phyloP scores from a whole-genome alignment of 2,888 invertebrate species.

The Timema cristinae region DNA sequence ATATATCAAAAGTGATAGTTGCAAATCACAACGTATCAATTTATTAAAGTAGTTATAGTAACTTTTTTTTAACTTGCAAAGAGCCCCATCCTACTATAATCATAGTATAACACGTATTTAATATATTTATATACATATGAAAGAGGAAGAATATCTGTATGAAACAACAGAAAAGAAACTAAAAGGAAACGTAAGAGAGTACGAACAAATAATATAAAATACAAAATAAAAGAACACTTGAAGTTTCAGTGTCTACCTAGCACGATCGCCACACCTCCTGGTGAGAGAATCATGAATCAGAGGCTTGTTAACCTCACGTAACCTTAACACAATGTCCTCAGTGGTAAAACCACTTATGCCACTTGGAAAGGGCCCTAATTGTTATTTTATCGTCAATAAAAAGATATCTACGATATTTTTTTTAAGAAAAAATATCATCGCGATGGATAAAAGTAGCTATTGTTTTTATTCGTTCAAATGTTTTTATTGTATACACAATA shows the following conservation, averaged over 20 bases:
- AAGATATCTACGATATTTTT: too few species aligned
- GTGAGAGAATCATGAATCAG: conserved; percentile 30
- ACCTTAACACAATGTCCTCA: conserved; percentile 13
- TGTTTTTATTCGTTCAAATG: too few species aligned
- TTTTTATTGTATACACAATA: too few species aligned
- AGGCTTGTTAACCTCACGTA: conserved; percentile 30
- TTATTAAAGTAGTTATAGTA: too few species aligned
- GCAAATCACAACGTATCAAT: too few species aligned
- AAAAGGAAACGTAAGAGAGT: not conserved
- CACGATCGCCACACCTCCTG: conserved; percentile 27
- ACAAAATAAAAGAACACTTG: conserved; percentile 16
- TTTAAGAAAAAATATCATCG: too few species aligned
- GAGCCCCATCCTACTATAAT: too few species aligned
- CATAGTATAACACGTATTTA: too few species aligned
- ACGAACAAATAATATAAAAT: not conserved
- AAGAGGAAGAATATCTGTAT: not conserved
- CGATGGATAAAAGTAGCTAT: too few species aligned
- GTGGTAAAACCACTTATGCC: not conserved
- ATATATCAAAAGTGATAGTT: too few species aligned
- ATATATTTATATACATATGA: too few species aligned
- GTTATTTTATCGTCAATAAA: conserved; percentile 13
- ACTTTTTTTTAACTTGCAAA: too few species aligned
- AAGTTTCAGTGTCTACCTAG: conserved; percentile 21
- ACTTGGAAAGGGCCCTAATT: conserved; percentile 1
- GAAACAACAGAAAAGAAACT: not conserved